Evolutionary conservation across 2,797 vertebrate species (phyloP), one percentile per base, ranked within the genome.

Genomic region (Columba guinea): DNA sequence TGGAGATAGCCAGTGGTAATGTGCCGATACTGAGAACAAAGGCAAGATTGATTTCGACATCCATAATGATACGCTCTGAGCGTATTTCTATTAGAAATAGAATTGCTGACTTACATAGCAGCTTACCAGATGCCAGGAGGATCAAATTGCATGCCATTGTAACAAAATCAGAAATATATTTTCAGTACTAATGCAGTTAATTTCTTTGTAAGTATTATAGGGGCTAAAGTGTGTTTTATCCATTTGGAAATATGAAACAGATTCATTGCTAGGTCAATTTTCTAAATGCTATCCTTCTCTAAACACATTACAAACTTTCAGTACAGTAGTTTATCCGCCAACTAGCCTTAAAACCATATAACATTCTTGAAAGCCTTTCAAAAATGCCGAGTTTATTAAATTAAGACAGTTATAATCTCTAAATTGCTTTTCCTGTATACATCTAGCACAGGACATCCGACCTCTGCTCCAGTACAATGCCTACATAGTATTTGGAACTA

Each of bases 301-400:
- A 95, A 89, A 93, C 35, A 71, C 52, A 93, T 87, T 91, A 89
- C 30, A 82, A 87, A 94, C 51, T 90, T 93, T 39, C 68, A 78
- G 41, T 68, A 63, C 0, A 3, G 49, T 83, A 68, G 52, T 70
- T 96, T 67, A 83, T 73, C 34, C 0, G 1, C 93, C 41, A 90
- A 55, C 48, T 70, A 65, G 56, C 75, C 70, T 91, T 93, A 88
- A 89, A 90, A 90, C 41, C 28, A 30, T 56, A 4, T 13, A 84
- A 68, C 28, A 70, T 65, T 85, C 71, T 65, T 53, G 44, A 85
- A 87, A 95, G 77, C 44, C 62, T 88, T 89, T 80, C 28, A 83
- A 84, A 93, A 93, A 85, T 62, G 75, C 63, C 76, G 21, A 73
- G n/a, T 26, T 92, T 91, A 85, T 96, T 95, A 83, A 75, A 87